Base-by-base conservation (phyloP, 2,113 vertebrate species). In the Laterallus jamaicensis region DNA sequence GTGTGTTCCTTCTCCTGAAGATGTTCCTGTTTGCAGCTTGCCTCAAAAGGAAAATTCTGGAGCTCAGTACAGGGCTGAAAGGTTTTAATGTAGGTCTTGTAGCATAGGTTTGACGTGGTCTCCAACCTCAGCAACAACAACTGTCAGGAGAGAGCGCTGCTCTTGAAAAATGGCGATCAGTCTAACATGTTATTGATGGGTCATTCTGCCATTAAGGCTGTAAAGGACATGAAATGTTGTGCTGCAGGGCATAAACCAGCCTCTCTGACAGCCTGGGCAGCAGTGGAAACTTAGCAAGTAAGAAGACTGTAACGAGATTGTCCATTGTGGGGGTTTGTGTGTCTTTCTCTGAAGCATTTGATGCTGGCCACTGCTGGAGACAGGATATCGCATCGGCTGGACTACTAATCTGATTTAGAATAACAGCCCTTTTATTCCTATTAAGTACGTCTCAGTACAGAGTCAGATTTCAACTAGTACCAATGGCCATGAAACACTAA, bases 341-440 rank as follows among this genome's bases (percentile, higher is more conserved):
- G 64, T 93, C 90, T 92, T 91, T 89, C 58, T 95, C 74, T 88
- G 68, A 93, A 93, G 55, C 64, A 90, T 86, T 90, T 86, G 82
- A 86, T 77, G 76, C 82, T 75, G 85, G 82, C 60, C 82, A 78
- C 88, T 91, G 84, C 84, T 95, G 89, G 84, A 92, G 90, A 93
- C 90, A 78, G 78, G 90, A 67, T 95, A 96, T 88, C 76, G 56
- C 71, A 90, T 83, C 70, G 92, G 56, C 90, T 94, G 90, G 82
- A 90, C 81, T 88, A 94, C 63, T 96, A 91, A 96, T 96, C 85
- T 94, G 94, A 96, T 95, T 96, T 92, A 91, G 82, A 90, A 88
- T 87, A 96, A 92, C 85, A 96, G 87, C 55, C 71, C 93, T 94
- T 96, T 96, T 94, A 95, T 96, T 94, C 93, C 87, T 94, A 80